These are phyloP conservation scores for Leucophora obtusa DNA, from an alignment of 2,888 invertebrate species.

Conservation along the genomic window DNA sequence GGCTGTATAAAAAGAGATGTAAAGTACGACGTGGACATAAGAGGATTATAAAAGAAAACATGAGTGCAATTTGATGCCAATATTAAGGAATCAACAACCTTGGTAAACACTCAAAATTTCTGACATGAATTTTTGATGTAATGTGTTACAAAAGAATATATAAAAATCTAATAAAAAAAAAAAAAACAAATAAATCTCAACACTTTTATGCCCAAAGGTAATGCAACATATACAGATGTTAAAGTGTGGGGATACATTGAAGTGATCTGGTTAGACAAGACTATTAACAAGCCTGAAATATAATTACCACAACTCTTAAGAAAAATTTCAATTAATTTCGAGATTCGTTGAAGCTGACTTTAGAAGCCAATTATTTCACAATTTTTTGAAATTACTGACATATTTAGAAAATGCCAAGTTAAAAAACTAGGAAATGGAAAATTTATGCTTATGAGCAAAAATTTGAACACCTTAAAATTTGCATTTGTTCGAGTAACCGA, in stretches of 20 bases:
- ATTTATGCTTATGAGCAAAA: no score
- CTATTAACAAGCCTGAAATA: no score
- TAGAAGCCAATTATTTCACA: no score
- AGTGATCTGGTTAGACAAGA: neutral
- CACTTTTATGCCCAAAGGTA: conserved; percentile 18
- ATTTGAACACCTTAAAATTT: no score
- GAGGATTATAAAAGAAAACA: conserved; percentile 48
- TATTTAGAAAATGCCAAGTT: no score
- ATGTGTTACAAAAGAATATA: conserved; percentile 23
- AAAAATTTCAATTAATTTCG: no score
- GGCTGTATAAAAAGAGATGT: conserved; percentile 21
- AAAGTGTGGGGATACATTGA: neutral
- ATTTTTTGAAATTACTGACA: no score
- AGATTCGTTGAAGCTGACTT: no score
- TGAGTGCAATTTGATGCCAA: conserved; percentile 57
- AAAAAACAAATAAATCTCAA: neutral
- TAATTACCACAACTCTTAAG: no score
- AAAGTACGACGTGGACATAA: conserved; percentile 51
- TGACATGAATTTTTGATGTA: conserved; percentile 47
- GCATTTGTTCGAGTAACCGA: no score
- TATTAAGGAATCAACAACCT: conserved; percentile 53
- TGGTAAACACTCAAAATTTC: conserved; percentile 52
- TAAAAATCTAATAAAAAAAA: conserved; percentile 26
- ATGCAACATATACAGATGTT: neutral
- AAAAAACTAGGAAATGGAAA: no score